Evolutionary conservation across 2,888 invertebrate genomes (phyloP).

Genomic region (Gymnosoma rotundatum): DNA sequence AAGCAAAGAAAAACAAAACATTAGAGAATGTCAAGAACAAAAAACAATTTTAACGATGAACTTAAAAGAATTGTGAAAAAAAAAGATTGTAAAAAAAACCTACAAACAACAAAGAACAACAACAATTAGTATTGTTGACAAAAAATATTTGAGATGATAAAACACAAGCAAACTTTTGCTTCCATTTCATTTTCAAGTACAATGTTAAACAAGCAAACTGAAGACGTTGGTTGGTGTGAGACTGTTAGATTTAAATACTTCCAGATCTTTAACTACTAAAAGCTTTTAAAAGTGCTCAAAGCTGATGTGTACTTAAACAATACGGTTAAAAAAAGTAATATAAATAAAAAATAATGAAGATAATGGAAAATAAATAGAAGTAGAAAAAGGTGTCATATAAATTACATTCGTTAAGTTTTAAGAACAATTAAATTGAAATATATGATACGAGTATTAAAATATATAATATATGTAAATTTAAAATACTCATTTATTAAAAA

Average conservation of each 20-base stretch:
- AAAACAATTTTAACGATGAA: constrained; percentile 22
- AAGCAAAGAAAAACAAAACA: constrained; percentile 39
- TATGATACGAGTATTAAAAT: no score
- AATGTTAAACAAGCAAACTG: constrained; percentile 61
- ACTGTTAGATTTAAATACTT: constrained; percentile 30
- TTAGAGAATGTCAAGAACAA: constrained; percentile 31
- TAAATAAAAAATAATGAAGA: constrained; percentile 42
- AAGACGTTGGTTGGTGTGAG: background rate
- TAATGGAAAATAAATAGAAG: constrained; percentile 27
- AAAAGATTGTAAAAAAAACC: background rate
- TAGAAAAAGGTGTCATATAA: constrained; percentile 34
- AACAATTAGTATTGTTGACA: constrained; percentile 49
- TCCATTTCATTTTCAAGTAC: constrained; percentile 58
- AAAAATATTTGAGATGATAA: constrained; percentile 45
- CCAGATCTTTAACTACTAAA: constrained; percentile 53
- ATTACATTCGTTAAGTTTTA: constrained; percentile 64
- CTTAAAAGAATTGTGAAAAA: constrained; percentile 33
- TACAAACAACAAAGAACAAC: constrained; percentile 21
- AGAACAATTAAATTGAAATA: constrained; percentile 11
- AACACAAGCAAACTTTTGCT: constrained; percentile 9
- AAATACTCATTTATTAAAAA: no score
- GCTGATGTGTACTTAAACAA: constrained; percentile 20
- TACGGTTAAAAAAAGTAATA: background rate
- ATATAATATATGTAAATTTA: no score
- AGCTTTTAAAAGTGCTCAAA: constrained; percentile 34